Evolutionary conservation across 2,113 vertebrate genomes (phyloP), one percentile per base, ranked within the genome.

Genomic region (Alexandromys fortis): DNA sequence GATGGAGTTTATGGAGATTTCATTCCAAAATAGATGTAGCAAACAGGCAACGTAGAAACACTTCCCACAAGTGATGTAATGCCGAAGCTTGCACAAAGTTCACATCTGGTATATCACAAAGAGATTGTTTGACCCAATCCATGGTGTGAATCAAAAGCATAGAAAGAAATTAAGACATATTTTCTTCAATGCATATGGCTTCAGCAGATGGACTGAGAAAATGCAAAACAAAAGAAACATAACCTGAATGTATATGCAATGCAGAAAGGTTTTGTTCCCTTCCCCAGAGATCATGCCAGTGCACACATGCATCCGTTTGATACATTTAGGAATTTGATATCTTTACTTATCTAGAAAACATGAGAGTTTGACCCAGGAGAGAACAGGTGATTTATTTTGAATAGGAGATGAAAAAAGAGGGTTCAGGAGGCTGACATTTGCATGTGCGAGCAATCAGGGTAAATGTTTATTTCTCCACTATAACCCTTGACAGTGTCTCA

Each of bases 351-450:
- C 77, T 21, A 0, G 1, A 86, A 85, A 86, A 67, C 42, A 38
- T 61, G 67, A 33, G 63, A 88, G 19, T 95, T 94, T 96, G 83
- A 89, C 78, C 89, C 86, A 90, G 75, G 70, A 85, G 28, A n/a
- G 47, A 91, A 21, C 4, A 96, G 76, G 95, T 89, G 58, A 77
- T 88, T 95, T 97, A 73, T 38, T 96, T 72, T 93, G 55, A 83
- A 81, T 92, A 70, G 87, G 58, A 77, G 11, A 86, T 91, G 67
- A 30, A 49, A 12, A 91, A 91, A 12, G 7, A 16, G 10, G 75
- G 47, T 65, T 77, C 79, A 86, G 16, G 9, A 79, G 72, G 16
- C 49, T 95, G 94, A 92, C 79, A 95, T 8, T 3, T 93, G 85
- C 92, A 92, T 17, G 21, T 96, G 49, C 83, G 21, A 92, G 42